phyloP scores from a whole-genome alignment of 2,113 vertebrate genomes.

The Sylvietta virens region DNA sequence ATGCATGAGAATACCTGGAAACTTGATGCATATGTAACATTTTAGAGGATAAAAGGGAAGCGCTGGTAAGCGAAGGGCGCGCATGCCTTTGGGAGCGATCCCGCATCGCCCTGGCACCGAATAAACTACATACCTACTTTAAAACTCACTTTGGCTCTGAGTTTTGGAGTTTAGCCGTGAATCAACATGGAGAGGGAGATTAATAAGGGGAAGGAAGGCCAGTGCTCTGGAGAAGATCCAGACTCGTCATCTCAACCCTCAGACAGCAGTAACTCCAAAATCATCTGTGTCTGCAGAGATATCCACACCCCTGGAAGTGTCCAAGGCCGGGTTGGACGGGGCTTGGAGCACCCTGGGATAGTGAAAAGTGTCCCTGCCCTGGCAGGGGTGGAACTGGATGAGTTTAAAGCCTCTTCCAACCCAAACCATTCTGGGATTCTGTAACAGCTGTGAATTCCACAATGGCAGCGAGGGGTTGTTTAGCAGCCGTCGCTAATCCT shows the following conservation, averaged over 20 bases:
- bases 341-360: neutral
- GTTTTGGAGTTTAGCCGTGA: too few relatives aligned
- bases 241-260: neutral
- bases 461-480: neutral
- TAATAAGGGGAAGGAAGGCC: neutral
- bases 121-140: too few relatives aligned
- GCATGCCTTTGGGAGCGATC: too few relatives aligned
- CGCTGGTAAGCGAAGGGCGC: too few relatives aligned
- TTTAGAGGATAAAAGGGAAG: too few relatives aligned
- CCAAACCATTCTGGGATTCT: neutral
- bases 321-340: fast-evolving
- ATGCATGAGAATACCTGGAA: too few relatives aligned
- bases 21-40: too few relatives aligned
- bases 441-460: neutral
- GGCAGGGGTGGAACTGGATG: neutral
- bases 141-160: too few relatives aligned
- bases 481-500: neutral
- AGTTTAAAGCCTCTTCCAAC: neutral
- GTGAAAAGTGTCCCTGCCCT: neutral
- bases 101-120: too few relatives aligned
- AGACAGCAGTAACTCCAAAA: neutral
- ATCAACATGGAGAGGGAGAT: neutral
- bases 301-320: neutral
- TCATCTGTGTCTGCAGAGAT: neutral
- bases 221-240: neutral